A percentile compares a stretch with the other conserved stretches of the same genome.
These are phyloP conservation scores for Leptoteleia sp. DNA, from an alignment of 1,140 invertebrate species.

Conservation along the genomic window DNA sequence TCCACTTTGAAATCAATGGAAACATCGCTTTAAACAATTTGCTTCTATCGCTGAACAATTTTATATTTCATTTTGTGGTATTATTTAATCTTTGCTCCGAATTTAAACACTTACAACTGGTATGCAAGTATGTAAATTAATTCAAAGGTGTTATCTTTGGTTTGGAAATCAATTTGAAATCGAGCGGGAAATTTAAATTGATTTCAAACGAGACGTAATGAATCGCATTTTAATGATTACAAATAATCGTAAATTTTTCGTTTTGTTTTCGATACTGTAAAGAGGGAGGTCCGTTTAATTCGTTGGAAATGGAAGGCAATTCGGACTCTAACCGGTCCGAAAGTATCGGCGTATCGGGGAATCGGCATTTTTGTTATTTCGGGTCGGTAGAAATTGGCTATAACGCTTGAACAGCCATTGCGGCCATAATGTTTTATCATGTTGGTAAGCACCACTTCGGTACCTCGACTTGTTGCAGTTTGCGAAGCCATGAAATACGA, in stretches of 20 bases:
- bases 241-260: constrained; percentile 1
- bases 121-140: too few relatives aligned
- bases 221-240: neutral
- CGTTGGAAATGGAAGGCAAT: constrained; percentile 3
- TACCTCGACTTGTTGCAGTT: constrained; percentile 47
- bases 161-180: neutral
- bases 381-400: constrained; percentile 41
- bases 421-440: constrained; percentile 40
- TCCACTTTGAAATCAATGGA: too few relatives aligned
- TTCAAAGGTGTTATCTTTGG: too few relatives aligned
- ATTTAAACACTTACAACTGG: too few relatives aligned
- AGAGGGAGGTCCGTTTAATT: neutral
- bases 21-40: too few relatives aligned
- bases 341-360: constrained; percentile 7
- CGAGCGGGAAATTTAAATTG: constrained; percentile 1
- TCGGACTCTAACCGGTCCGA: constrained; percentile 6
- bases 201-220: neutral
- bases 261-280: neutral
- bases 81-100: too few relatives aligned
- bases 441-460: constrained; percentile 28
- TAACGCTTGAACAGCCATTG: constrained; percentile 36
- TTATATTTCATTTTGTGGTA: too few relatives aligned
- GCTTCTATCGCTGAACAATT: too few relatives aligned
- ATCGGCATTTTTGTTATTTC: constrained; percentile 34
- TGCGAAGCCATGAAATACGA: constrained; percentile 37